Percentiles rank a stretch among this genome's conserved stretches.
phyloP scores from a whole-genome alignment of 2,888 invertebrate species.

The Metacarcinus magister region DNA sequence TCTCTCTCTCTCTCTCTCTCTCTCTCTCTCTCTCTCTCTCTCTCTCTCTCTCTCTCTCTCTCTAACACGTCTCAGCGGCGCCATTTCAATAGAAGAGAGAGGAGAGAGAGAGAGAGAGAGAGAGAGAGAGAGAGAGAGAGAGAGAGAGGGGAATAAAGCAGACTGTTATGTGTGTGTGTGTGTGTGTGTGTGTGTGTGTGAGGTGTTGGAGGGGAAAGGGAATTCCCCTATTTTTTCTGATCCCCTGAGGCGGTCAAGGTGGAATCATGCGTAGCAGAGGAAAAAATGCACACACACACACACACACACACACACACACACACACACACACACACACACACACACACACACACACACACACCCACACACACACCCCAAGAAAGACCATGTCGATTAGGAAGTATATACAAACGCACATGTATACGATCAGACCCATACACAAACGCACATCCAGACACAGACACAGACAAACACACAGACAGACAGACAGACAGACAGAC shows the following conservation, averaged over 20 bases:
- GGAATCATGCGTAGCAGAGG: background rate
- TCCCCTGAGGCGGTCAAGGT: background rate
- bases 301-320: slow-evolving; percentile 26
- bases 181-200: slow-evolving; percentile 52
- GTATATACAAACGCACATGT: background rate
- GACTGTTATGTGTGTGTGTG: background rate
- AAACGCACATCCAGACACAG: background rate
- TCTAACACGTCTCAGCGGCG: background rate
- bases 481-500: slow-evolving; percentile 6
- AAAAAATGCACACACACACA: background rate
- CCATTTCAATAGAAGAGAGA: background rate
- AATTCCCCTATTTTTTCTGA: background rate
- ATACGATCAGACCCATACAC: background rate
- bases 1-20: background rate
- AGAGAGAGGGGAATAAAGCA: background rate
- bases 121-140: background rate
- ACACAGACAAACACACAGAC: background rate
- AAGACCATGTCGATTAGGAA: background rate
- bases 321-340: slow-evolving; percentile 26
- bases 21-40: background rate
- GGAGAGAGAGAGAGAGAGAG: slow-evolving; percentile 38
- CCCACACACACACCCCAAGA: background rate
- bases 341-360: slow-evolving; percentile 22
- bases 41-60: background rate
- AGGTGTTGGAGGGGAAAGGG: background rate